Evolutionary conservation across 2,888 invertebrate species (phyloP), one percentile per base, ranked within the genome.

Genomic region (Platynereis dumerilii): DNA sequence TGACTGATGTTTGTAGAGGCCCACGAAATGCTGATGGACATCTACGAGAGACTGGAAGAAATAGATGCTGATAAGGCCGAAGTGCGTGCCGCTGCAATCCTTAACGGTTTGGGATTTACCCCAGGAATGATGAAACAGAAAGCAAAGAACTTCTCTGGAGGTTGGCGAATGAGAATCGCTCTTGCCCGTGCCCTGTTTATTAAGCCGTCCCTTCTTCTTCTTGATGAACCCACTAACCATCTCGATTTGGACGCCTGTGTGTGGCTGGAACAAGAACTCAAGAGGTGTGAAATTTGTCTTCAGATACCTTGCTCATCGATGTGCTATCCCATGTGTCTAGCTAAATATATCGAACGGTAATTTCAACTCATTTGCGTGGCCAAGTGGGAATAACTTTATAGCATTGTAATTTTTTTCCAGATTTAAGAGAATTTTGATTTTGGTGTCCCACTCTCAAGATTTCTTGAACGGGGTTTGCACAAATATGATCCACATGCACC

Each of bases 401-500:
- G n/a, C n/a, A 17, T 52, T 20, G 17, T 52, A 12, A 34, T 52
- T 65, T 24, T 39, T 39, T 74, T 75, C 10, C 77, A 92, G 91
- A 69, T 97, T 99, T 85, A 96, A 96, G 85, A 89, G 98, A 76
- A 98, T 97, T 84, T 87, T 99, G 78, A 94, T 99, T 69, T 89
- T 99, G 72, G 96, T 99, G 76, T 99, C 99, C 1, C 99, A 99
- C 86, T 99, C 99, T 2, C 99, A 99, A 87, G 88, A 99, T 89
- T 99, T 99, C 86, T 87, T 99, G 76, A 99, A 99, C 83, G 97
- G 97, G 67, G 96, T 99, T 65, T 88, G 88, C 75, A 87, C 87
- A 10, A 98, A 98, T 84, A 96, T 98, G 68, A 90, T 99, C 74
- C 98, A 99, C 85, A 89, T 99, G 86, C 91, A 93, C 81, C 92